Conservation (phyloP, 2,797 vertebrate genomes). For the Semaprochilodus insignis region DNA sequence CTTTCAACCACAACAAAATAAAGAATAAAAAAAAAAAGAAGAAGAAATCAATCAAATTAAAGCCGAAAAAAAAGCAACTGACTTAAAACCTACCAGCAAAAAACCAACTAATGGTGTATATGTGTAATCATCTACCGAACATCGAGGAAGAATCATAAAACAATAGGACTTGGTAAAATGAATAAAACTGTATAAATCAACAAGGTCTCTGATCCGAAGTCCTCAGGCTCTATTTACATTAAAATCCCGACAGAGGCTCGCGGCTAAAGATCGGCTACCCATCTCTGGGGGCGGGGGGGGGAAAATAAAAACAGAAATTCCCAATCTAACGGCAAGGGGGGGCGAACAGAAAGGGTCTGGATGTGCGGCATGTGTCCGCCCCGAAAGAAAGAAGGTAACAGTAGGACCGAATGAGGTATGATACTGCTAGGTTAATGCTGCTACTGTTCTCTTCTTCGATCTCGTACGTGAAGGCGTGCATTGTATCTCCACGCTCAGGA, state of each 20-base stretch:
- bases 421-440: constrained; percentile 29
- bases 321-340: constrained; percentile 22
- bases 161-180: constrained; percentile 48
- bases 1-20: constrained; percentile 49
- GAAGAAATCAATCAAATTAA: background rate
- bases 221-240: constrained; percentile 57
- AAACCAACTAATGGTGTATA: constrained; percentile 59
- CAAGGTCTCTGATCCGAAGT: constrained; percentile 40
- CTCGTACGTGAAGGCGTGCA: background rate
- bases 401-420: constrained; percentile 50
- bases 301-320: background rate
- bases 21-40: constrained; percentile 15
- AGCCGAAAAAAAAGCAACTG: constrained; percentile 46
- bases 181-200: constrained; percentile 53
- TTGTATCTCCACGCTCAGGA: constrained; percentile 42
- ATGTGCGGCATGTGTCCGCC: background rate
- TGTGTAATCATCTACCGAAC: constrained; percentile 58
- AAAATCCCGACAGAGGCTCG: constrained; percentile 32
- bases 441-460: constrained; percentile 32
- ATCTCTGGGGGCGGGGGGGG: constrained; percentile 3
- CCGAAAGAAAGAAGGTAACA: constrained; percentile 12
- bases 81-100: constrained; percentile 55
- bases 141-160: constrained; percentile 55
- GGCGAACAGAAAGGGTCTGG: constrained; percentile 3
- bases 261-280: constrained; percentile 42